Conservation (phyloP, 2,888 invertebrate genomes). For the Mythimna vitellina region DNA sequence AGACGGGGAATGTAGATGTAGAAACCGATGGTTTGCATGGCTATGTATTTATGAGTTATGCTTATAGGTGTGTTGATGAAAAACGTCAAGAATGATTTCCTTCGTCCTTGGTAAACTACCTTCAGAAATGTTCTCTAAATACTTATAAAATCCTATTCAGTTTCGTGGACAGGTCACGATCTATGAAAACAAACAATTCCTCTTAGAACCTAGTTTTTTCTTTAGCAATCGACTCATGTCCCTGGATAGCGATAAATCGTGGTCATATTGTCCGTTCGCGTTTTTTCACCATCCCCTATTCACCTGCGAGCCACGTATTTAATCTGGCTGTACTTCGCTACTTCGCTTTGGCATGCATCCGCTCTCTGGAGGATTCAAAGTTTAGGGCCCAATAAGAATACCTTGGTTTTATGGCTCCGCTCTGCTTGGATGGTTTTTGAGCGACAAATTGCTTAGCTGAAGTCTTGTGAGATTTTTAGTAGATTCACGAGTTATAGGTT, state of each 20-base stretch:
- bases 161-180: constrained; percentile 22
- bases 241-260: constrained; percentile 76
- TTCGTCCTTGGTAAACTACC: neutral
- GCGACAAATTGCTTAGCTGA: constrained; percentile 11
- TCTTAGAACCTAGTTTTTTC: constrained; percentile 50
- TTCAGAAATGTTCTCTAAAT: constrained; percentile 6
- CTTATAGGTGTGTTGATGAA: no score
- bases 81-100: neutral
- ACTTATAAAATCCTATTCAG: neutral
- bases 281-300: constrained; percentile 75
- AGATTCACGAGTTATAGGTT: neutral
- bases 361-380: constrained; percentile 59
- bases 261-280: constrained; percentile 68
- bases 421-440: constrained; percentile 32
- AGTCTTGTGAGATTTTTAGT: constrained; percentile 6
- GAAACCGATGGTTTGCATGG: neutral
- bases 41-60: neutral
- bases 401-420: constrained; percentile 42
- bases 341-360: constrained; percentile 76
- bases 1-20: constrained; percentile 12
- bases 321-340: constrained; percentile 84
- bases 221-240: constrained; percentile 61
- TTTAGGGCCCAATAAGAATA: constrained; percentile 56
- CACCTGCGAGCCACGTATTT: constrained; percentile 88
- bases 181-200: constrained; percentile 54